Conservation (phyloP, 2,888 invertebrate genomes). For the Scelioninae gen. 2 region DNA sequence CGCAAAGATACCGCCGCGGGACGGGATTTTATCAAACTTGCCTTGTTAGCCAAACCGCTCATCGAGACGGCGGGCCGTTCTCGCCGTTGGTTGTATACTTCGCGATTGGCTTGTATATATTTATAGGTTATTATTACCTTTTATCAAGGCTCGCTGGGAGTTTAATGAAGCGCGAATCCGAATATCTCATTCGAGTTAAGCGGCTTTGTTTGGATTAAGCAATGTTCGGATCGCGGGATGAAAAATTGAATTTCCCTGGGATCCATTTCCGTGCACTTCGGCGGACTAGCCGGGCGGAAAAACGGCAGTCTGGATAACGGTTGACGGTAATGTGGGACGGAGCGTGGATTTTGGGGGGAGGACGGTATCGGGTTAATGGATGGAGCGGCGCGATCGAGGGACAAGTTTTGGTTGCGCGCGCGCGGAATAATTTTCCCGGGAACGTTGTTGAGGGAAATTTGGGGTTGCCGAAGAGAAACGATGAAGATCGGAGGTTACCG, state of each 20-base stretch:
- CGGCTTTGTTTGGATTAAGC: constrained; percentile 36
- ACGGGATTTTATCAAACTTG: constrained; percentile 55
- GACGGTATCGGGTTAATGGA: no score
- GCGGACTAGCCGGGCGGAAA: neutral
- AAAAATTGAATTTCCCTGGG: constrained; percentile 24
- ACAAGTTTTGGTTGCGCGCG: no score
- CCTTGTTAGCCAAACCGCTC: constrained; percentile 49
- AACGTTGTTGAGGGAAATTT: no score
- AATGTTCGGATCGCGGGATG: constrained; percentile 4
- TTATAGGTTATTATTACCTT: constrained; percentile 15
- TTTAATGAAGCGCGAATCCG: constrained; percentile 13
- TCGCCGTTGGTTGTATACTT: constrained; percentile 22
- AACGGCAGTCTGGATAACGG: no score
- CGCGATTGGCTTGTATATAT: constrained; percentile 17
- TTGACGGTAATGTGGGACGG: no score
- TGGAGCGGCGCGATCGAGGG: no score
- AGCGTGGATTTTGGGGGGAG: no score
- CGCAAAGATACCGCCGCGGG: constrained; percentile 47
- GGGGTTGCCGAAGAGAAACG: no score
- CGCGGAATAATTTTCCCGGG: no score
- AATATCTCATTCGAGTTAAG: constrained; percentile 36
- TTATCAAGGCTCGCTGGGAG: no score
- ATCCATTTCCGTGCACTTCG: constrained; percentile 9
- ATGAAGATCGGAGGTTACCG: no score
- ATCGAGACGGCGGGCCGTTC: constrained; percentile 17